Base-by-base conservation (phyloP, 2,888 invertebrate species). In the Eremobia ochroleuca region DNA sequence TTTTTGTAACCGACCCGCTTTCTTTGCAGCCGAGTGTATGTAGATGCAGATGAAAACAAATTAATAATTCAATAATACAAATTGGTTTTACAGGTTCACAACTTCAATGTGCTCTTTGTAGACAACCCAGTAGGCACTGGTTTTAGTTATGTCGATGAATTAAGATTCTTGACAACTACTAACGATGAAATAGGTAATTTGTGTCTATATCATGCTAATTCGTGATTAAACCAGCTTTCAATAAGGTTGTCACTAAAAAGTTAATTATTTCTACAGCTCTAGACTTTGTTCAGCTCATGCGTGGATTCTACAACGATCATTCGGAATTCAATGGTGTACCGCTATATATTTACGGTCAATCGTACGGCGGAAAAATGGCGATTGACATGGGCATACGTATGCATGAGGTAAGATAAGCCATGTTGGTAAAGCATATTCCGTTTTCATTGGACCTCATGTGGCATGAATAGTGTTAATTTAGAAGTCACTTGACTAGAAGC, bases 311-410 rank as follows among this genome's bases (percentile, higher is more conserved):
- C 87, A 90, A 95, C 28, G 92, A 96, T 25, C 96, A 98, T 90
- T 97, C 98, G 0, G 97, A 98, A 89, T 99, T 99, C 91, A 97
- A 97, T 92, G 96, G 94, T 18, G 97, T 98, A 0, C 98, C 98
- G 0, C 96, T 98, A 55, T 99, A 99, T 92, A 98, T 99, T 81
- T 98, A 98, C 90, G 98, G 98, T 40, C 99, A 99, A 93, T 99
- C 99, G 0, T 99, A 99, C 93, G 99, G 99, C 31, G 99, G 99
- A 2, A 99, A 99, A 96, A 99, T 99, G 99, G 98, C 98, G 0
- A 97, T 98, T 0, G 98, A 98, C 90, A 99, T 99, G 93, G 98
- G 98, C 15, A 92, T 97, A 90, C 92, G 95, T 74, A 97, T 98
- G 92, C 91, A 95, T 76, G 95, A 97, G 94, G 98, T 97, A 92